Evolutionary conservation across 2,888 invertebrate genomes (phyloP), one percentile per base, ranked within the genome.

Genomic region (Phaonia tiefii): DNA sequence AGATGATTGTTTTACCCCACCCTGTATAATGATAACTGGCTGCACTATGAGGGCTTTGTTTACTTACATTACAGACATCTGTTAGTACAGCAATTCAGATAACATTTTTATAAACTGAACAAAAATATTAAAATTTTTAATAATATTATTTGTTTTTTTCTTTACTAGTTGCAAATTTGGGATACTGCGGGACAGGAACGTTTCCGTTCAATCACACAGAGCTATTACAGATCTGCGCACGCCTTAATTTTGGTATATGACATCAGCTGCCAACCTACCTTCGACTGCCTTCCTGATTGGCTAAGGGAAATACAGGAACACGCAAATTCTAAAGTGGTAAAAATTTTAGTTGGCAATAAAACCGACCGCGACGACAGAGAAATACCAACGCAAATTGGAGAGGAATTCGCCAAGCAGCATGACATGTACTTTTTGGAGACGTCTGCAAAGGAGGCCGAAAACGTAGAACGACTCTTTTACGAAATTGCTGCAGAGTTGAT

Each of bases 361-460:
- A 98, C 97, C 87, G 99, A 99, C 91, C 94, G 98, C 86, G 97
- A 98, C 89, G 98, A 98, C 89, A 93, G 98, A 84, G 99, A 99
- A 92, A 89, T 89, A 87, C 99, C 99, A 0, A 95, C 95, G 31
- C 95, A 97, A 88, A 97, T 99, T 60, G 99, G 98, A 0, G 97
- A 97, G 91, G 97, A 98, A 89, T 99, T 99, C 92, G 97, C 99
- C 20, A 96, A 96, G 88, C 94, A 97, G 85, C 97, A 99, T 88
- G 96, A 97, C 86, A 99, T 99, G 97, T 98, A 98, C 91, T 99
- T 98, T 92, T 92, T 99, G 85, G 99, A 99, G 92, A 99, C 99
- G 0, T 99, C 99, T 0, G 99, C 99, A 0, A 98, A 99, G 90
- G 98, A 99, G 91, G 97, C 98, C 1, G 98, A 99, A 87, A 99